These are phyloP conservation scores for Chironex yamaguchii DNA, from an alignment of 30 jellyfish, hydroid and myxozoan genomes.

Conservation along the genomic window DNA sequence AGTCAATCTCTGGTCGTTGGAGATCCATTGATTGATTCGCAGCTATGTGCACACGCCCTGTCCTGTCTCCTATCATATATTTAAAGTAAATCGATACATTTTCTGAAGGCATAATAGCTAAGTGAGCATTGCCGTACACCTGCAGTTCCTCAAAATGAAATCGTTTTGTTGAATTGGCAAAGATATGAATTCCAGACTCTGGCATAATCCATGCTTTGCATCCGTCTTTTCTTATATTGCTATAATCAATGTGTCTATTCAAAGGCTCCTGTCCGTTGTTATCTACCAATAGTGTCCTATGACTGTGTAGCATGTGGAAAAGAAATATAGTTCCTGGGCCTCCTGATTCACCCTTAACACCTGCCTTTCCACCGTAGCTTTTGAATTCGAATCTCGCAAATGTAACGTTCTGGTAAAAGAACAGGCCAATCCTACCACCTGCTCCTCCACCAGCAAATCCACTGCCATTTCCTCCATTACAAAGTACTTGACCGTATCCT, in stretches of 20 bases:
- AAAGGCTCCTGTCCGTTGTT: conserved; percentile 54
- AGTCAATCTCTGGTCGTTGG: conserved; percentile 60
- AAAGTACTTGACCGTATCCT: conserved; percentile 68
- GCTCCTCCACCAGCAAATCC: conserved; percentile 75
- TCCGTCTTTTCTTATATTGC: conserved; percentile 49
- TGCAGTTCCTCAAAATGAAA: conserved; percentile 76
- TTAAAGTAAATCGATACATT: conserved; percentile 63
- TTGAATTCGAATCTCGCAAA: conserved; percentile 60
- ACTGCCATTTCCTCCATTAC: conserved; percentile 68
- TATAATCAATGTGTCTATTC: conserved; percentile 59
- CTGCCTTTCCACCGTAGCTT: conserved; percentile 64
- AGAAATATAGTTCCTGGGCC: conserved; percentile 71
- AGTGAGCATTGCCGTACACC: conserved; percentile 59
- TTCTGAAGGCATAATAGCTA: conserved; percentile 68
- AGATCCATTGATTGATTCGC: conserved; percentile 67
- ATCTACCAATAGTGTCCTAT: conserved; percentile 55
- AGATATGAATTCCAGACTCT: conserved; percentile 65
- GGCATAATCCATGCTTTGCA: conserved; percentile 83
- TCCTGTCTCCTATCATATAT: conserved; percentile 75
- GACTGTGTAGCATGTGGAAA: conserved; percentile 62
- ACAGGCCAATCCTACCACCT: conserved; percentile 71
- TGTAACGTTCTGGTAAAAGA: conserved; percentile 60
- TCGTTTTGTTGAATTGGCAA: conserved; percentile 51
- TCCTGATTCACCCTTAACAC: conserved; percentile 60
- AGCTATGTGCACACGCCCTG: conserved; percentile 77